These are phyloP conservation scores for Chaitophorus viminalis DNA, from an alignment of 2,888 invertebrate species.

Conservation along the genomic window DNA sequence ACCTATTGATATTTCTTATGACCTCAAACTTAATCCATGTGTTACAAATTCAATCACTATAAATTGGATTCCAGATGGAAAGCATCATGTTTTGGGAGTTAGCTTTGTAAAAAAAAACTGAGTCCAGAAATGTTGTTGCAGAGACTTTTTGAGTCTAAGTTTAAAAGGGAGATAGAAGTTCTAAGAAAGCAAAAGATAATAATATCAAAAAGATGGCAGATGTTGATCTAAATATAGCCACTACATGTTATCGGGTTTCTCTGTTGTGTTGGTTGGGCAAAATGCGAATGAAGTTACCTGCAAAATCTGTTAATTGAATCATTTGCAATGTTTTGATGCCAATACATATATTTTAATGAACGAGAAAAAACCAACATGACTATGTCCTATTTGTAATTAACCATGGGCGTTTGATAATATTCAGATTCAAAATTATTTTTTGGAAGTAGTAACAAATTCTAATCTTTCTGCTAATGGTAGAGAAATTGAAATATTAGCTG, in stretches of 20 bases:
- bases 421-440: slow-evolving; percentile 94
- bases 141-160: slow-evolving; percentile 84
- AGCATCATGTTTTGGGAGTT: slow-evolving; percentile 84
- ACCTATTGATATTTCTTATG: slow-evolving; percentile 93
- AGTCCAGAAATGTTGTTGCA: slow-evolving; percentile 84
- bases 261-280: slow-evolving; percentile 94
- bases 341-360: slow-evolving; percentile 96
- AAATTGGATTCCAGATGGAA: slow-evolving; percentile 89
- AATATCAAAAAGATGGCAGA: slow-evolving; percentile 78
- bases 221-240: slow-evolving; percentile 94
- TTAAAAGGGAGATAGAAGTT: slow-evolving; percentile 86
- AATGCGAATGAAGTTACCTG: slow-evolving; percentile 90
- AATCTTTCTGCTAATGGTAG: slow-evolving; percentile 77
- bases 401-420: slow-evolving; percentile 89
- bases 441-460: slow-evolving; percentile 81
- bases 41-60: slow-evolving; percentile 87
- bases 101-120: slow-evolving; percentile 88
- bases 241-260: slow-evolving; percentile 92
- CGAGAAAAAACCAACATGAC: slow-evolving; percentile 97
- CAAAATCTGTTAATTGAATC: slow-evolving; percentile 91
- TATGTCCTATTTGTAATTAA: slow-evolving; percentile 97
- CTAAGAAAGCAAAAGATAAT: slow-evolving; percentile 73
- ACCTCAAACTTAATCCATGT: slow-evolving; percentile 86
- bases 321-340: slow-evolving; percentile 98
- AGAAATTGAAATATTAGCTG: slow-evolving; percentile 85